Conservation (phyloP, 2,113 vertebrate genomes). For the Callithrix jacchus region DNA sequence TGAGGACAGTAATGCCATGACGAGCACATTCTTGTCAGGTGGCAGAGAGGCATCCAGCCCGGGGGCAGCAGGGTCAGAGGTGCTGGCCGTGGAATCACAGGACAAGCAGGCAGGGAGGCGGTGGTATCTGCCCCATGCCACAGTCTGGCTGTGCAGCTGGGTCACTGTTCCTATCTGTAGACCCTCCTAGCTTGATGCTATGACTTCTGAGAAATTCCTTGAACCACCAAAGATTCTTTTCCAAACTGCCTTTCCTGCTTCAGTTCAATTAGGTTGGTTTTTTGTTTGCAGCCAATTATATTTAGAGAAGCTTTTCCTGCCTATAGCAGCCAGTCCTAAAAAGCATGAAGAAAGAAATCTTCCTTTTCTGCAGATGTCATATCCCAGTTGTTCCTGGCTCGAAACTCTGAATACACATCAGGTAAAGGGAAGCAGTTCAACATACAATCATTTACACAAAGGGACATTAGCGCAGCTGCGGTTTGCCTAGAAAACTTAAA, state of each 20-base stretch:
- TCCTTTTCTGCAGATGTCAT: slow-evolving; percentile 43
- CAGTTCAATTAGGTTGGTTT: neutral
- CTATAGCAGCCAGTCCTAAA: neutral
- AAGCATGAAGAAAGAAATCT: slow-evolving; percentile 26
- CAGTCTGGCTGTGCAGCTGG: neutral
- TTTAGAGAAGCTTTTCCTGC: neutral
- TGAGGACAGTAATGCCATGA: neutral
- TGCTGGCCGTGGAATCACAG: neutral
- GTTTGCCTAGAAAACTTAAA: slow-evolving; percentile 70
- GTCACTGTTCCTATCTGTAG: neutral
- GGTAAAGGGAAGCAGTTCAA: slow-evolving; percentile 64
- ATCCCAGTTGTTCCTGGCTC: slow-evolving; percentile 37
- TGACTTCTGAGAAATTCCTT: neutral
- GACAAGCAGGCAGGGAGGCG: neutral
- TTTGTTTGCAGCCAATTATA: slow-evolving; percentile 11
- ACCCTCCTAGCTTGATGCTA: neutral
- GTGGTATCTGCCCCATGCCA: neutral
- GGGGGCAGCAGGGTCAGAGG: neutral
- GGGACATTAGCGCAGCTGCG: slow-evolving; percentile 65
- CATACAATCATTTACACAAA: slow-evolving; percentile 71
- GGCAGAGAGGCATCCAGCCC: neutral
- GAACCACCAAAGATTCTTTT: neutral
- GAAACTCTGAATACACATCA: slow-evolving; percentile 65
- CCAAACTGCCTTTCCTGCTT: neutral
- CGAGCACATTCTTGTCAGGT: neutral